A percentile compares a stretch with the other conserved stretches of the same genome.
phyloP scores from a whole-genome alignment of 92 coral and sea anemone species.

The Galaxea fascicularis region DNA sequence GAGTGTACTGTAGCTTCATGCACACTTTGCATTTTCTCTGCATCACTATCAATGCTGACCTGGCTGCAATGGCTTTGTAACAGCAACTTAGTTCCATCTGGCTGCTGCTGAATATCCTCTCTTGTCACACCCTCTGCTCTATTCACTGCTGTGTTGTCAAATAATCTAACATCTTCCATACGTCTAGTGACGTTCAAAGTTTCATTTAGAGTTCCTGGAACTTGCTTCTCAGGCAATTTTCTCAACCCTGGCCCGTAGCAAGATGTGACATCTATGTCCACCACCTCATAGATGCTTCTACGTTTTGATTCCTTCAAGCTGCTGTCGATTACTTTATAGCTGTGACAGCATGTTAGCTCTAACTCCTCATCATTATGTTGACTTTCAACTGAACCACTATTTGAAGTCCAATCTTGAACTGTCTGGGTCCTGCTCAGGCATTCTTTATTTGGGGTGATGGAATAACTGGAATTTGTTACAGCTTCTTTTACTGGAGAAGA shows the following conservation, averaged over 20 bases:
- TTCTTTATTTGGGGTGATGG: background rate
- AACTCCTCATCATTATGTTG: background rate
- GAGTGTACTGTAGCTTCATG: background rate
- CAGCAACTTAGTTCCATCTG: background rate
- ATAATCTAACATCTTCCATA: background rate
- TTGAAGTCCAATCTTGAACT: no score
- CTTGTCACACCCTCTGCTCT: background rate
- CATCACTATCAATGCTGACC: background rate
- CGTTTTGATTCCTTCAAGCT: background rate
- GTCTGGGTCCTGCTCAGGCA: background rate
- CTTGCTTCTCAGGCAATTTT: background rate
- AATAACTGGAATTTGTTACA: background rate
- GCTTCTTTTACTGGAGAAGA: background rate
- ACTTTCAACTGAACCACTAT: background rate
- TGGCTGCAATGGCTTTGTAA: background rate
- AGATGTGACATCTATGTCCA: slow-evolving; percentile 22
- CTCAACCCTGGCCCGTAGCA: slow-evolving; percentile 10
- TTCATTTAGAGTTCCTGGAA: background rate
- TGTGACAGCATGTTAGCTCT: background rate
- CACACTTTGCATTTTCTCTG: background rate
- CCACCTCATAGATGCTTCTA: slow-evolving; percentile 24
- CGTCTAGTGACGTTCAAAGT: background rate
- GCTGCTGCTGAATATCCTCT: background rate
- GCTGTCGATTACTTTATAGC: background rate
- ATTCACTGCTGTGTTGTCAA: background rate